Evolutionary conservation across 2,113 vertebrate genomes (phyloP).

Genomic region (Siniperca chuatsi): DNA sequence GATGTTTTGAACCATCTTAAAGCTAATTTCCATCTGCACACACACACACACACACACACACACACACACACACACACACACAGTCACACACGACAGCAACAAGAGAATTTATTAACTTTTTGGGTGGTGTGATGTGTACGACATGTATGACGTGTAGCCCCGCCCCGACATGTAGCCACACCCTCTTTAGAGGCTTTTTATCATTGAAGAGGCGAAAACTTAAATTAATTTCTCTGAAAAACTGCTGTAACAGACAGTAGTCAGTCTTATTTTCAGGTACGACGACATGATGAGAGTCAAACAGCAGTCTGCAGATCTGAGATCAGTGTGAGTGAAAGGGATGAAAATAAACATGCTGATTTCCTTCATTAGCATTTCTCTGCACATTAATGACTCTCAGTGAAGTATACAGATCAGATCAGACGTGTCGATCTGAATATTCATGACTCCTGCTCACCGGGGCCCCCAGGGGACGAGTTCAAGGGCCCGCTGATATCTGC

Average conservation of each 20-base stretch:
- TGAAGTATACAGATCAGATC: constrained; percentile 4
- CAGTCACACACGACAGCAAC: too few relatives aligned
- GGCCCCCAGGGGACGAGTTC: not conserved
- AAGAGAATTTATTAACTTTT: too few relatives aligned
- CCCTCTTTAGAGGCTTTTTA: too few relatives aligned
- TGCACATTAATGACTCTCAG: constrained; percentile 19
- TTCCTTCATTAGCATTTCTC: constrained; percentile 14
- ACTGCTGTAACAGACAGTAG: too few relatives aligned
- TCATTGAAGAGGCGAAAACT: not conserved
- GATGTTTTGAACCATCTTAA: too few relatives aligned
- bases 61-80: too few relatives aligned
- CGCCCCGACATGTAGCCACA: too few relatives aligned
- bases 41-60: too few relatives aligned
- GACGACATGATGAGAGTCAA: not conserved
- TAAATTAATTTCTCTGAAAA: not conserved
- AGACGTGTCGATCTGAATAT: constrained; percentile 11
- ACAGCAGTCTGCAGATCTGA: not conserved
- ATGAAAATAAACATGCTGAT: constrained; percentile 12
- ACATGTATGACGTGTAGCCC: too few relatives aligned
- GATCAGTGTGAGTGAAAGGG: not conserved
- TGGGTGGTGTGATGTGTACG: too few relatives aligned
- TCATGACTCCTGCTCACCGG: not conserved
- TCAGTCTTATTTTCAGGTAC: too few relatives aligned
- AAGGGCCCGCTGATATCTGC: not conserved
- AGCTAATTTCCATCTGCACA: too few relatives aligned